Evolutionary conservation across 37 sponge, comb jelly and placozoan species (phyloP).

Genomic region (Eunapius fragilis): DNA sequence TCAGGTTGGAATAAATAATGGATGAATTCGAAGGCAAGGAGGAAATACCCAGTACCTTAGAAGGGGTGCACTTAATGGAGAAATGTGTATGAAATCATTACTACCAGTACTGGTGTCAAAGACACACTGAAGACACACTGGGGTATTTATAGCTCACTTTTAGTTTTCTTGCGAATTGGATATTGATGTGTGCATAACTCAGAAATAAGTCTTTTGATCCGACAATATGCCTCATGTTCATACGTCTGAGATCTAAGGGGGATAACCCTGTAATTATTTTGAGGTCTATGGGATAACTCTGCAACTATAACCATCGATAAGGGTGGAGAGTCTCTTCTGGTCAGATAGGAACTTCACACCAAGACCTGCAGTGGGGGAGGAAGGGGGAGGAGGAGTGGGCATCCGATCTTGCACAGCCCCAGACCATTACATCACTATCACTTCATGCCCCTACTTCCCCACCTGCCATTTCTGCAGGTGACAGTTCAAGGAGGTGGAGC

Average conservation of each 20-base stretch:
- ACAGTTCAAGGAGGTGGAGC: conserved; percentile 68
- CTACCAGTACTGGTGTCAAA: too few species aligned
- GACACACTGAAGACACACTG: too few species aligned
- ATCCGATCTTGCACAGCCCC: background rate
- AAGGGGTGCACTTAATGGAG: too few species aligned
- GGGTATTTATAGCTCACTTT: conserved; percentile 40
- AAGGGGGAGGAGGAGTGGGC: background rate
- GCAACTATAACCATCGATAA: conserved; percentile 43
- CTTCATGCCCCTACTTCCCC: background rate
- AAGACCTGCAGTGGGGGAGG: conserved; percentile 22
- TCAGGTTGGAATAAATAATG: too few species aligned
- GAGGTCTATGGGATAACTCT: background rate
- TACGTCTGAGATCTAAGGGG: conserved; percentile 45
- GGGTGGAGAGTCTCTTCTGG: conserved; percentile 36
- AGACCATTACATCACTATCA: background rate
- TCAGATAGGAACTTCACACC: conserved; percentile 68
- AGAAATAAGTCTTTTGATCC: conserved; percentile 73
- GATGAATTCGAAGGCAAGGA: too few species aligned
- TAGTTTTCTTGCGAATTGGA: conserved; percentile 48
- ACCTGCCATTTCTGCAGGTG: conserved; percentile 58
- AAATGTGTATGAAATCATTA: too few species aligned
- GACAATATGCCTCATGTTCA: conserved; percentile 48
- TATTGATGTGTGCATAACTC: conserved; percentile 77
- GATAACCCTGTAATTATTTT: background rate
- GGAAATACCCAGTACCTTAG: too few species aligned